Base-by-base conservation (phyloP, 2,888 invertebrate genomes). In the Hypena proboscidalis region DNA sequence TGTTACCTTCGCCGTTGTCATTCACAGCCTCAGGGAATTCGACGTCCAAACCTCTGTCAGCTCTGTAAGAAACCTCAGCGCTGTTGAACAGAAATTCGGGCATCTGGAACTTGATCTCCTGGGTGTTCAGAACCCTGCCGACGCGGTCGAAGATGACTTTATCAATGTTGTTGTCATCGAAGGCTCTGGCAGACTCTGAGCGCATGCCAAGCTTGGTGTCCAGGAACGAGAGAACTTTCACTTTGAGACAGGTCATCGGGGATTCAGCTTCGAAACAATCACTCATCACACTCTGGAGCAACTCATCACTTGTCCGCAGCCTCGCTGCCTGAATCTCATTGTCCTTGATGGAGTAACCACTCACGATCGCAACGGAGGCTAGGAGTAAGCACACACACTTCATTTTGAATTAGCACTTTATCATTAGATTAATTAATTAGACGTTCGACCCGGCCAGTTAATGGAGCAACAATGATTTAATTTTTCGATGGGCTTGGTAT, bases 171-270 rank as follows among this genome's bases (percentile, higher is more conserved):
- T 91, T 83, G 41, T 92, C 92, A 58, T 93, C 85, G 50, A 93
- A 89, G 48, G 93, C 92, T 55, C 94, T 92, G 27, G 92, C 92
- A 36, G 92, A 91, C 64, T 94, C 93, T 39, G 92, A 92, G 42
- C 88, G 84, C 21, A 94, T 88, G 64, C 94, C 94, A 47, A 95
- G 82, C 41, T 94, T 90, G 23, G 93, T 94, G 80, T 96, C 95
- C 87, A 97, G 88, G 84, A 94, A 96, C 39, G 92, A 93, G 17
- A 97, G 89, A 67, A 96, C 95, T 85, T 95, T 95, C 80, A 93
- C 93, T 86, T 96, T 96, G 61, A 96, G 92, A 70, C 96, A 96
- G 30, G 92, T 89, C 77, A 93, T 92, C 79, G 95, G 94, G 4
- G 93, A 93, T 48, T 93, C 92, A 31, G 92, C 92, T 60, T 92